Conservation (phyloP, 2,888 invertebrate genomes). For the Desoria tigrina region DNA sequence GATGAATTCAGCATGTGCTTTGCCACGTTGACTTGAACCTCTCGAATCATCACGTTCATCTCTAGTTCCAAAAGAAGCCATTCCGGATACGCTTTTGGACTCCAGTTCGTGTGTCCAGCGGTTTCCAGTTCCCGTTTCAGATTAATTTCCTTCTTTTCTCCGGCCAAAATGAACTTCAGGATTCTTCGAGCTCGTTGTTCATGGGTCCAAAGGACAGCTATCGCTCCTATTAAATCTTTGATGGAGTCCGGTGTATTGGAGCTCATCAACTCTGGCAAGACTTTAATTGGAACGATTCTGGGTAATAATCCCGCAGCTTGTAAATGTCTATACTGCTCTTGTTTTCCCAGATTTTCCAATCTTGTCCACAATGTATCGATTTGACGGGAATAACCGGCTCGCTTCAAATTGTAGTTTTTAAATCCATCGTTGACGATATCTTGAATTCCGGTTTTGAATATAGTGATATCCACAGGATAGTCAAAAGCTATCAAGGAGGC, state of each 20-base stretch:
- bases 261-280: conserved; percentile 12
- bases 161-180: not conserved
- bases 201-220: conserved; percentile 25
- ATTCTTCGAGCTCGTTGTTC: conserved; percentile 27
- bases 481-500: too few species aligned
- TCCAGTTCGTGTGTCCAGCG: conserved; percentile 25
- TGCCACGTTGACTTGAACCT: conserved; percentile 31
- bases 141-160: not conserved
- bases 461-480: too few species aligned
- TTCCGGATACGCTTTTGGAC: conserved; percentile 24
- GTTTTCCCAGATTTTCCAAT: too few species aligned
- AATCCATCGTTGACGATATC: too few species aligned
- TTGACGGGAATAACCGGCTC: too few species aligned
- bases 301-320: too few species aligned
- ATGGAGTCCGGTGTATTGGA: not conserved
- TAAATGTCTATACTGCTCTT: too few species aligned
- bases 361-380: too few species aligned
- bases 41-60: conserved; percentile 40
- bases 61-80: conserved; percentile 47
- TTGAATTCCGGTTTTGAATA: too few species aligned
- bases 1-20: conserved; percentile 33
- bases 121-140: conserved; percentile 25
- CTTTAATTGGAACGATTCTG: conserved; percentile 15
- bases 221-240: conserved; percentile 14
- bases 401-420: too few species aligned